A percentile compares a stretch with the other conserved stretches of the same genome.
phyloP scores from a whole-genome alignment of 2,888 invertebrate genomes.

The Sminthurinus aureus region DNA sequence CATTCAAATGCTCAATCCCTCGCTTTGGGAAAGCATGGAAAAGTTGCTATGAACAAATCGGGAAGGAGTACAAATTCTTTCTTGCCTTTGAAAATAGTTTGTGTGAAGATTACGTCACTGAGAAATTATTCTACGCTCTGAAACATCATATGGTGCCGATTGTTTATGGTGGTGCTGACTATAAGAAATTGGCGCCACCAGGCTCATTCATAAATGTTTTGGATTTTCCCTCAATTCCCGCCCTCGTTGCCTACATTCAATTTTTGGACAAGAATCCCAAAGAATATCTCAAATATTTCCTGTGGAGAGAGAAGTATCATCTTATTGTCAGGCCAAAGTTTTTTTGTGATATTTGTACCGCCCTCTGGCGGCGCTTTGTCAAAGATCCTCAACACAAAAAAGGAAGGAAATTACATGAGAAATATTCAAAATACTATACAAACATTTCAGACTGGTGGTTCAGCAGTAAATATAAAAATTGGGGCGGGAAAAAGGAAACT shows the following conservation, averaged over 20 bases:
- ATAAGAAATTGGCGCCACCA: background rate
- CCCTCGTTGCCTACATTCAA: background rate
- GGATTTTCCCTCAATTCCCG: background rate
- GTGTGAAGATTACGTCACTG: constrained; percentile 2
- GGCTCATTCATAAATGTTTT: background rate
- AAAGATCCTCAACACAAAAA: too few relatives aligned
- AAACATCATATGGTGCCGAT: background rate
- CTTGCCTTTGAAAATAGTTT: constrained; percentile 46
- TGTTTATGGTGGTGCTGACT: constrained; percentile 1
- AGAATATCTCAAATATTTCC: background rate
- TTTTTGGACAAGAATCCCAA: background rate
- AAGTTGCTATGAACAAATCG: constrained; percentile 60
- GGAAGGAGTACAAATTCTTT: constrained; percentile 51
- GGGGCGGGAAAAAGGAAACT: too few relatives aligned
- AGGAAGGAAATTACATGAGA: too few relatives aligned
- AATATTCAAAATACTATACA: too few relatives aligned
- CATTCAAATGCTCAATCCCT: background rate
- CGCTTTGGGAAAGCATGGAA: background rate
- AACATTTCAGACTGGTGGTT: too few relatives aligned
- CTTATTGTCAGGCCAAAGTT: too few relatives aligned
- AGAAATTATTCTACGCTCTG: background rate
- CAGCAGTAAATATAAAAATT: too few relatives aligned
- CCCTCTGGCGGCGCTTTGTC: too few relatives aligned
- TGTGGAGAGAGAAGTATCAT: background rate
- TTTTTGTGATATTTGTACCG: too few relatives aligned